Evolutionary conservation across 2,113 vertebrate genomes (phyloP), one percentile per base, ranked within the genome.

Genomic region (Henicopernis longicauda): DNA sequence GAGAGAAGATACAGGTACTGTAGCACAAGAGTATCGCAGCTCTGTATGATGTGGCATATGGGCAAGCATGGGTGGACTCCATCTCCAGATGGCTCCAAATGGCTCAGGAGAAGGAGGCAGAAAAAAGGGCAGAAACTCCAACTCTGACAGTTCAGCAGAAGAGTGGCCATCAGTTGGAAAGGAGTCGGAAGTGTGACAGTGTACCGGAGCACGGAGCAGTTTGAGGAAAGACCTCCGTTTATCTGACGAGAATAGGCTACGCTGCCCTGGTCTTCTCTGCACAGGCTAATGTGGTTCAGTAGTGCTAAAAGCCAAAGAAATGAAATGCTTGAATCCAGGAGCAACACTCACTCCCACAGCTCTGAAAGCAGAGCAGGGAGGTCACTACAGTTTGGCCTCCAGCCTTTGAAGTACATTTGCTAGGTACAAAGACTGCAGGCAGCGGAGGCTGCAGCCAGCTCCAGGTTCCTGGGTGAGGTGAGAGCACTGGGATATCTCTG

Each of bases 161-260:
- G 16, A 78, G 23, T 29, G 78, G 42, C 13, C 19, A 47, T 71
- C 18, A 86, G 12, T 78, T 15, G 44, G 80, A 67, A 86, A 74
- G 10, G 11, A n/a, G 72, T 20, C 1, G 0, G n/a, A 66, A 85
- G 11, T 52, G 9, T 70, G 38, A 55, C 18, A 49, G 6, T 2
- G 1, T 22, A 49, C 71, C 0, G 0, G 31, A 32, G 25, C 59
- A 71, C 4, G 38, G 47, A 58, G 10, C 12, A 63, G 11, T 36
- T 26, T 57, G 58, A 89, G 11, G 47, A 76, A 86, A 63, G 22
- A 26, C 7, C 32, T 45, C 11, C 6, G 13, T 45, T 63, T 73
- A 17, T 70, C 29, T 54, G 49, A 71, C 19, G 42, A 38, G 16
- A 57, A 32, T 7, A 59, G 13, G 2, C 11, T 63, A 7, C 10